Conservation (phyloP, 2,888 invertebrate species). For the Erpobdella octoculata region DNA sequence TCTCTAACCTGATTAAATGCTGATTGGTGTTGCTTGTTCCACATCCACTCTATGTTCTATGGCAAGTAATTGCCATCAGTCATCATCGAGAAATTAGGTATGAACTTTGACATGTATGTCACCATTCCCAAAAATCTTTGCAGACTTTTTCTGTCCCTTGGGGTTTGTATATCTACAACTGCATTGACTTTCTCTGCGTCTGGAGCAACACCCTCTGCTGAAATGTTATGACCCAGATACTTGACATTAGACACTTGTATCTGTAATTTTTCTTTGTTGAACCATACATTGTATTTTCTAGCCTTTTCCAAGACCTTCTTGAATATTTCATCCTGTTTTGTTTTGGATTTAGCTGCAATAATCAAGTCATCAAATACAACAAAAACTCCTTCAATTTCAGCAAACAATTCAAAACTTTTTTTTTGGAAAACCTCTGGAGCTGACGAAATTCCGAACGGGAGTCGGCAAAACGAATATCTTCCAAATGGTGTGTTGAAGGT, state of each 20-base stretch:
- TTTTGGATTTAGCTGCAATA: constrained; percentile 32
- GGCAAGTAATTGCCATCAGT: not conserved
- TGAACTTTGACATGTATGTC: constrained; percentile 37
- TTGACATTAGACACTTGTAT: constrained; percentile 32
- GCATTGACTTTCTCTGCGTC: constrained; percentile 35
- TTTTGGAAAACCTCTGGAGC: constrained; percentile 36
- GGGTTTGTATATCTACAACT: constrained; percentile 37
- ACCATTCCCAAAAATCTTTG: constrained; percentile 32
- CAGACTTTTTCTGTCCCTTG: constrained; percentile 33
- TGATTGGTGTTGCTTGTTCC: not conserved
- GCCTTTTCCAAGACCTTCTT: constrained; percentile 32
- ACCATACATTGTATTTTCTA: constrained; percentile 19
- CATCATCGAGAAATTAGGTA: constrained; percentile 36
- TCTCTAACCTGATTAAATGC: not conserved
- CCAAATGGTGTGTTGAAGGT: constrained; percentile 38
- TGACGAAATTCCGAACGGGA: constrained; percentile 35
- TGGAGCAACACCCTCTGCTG: constrained; percentile 34
- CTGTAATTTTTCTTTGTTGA: constrained; percentile 35
- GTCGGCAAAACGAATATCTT: constrained; percentile 30
- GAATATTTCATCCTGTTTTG: constrained; percentile 35
- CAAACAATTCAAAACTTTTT: constrained; percentile 31
- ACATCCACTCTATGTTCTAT: not conserved
- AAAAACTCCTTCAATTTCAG: constrained; percentile 30
- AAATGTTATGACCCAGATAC: constrained; percentile 35
- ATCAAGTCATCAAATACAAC: constrained; percentile 34